phyloP scores from a whole-genome alignment of 2,888 invertebrate species.

The Eupsilia transversa region DNA sequence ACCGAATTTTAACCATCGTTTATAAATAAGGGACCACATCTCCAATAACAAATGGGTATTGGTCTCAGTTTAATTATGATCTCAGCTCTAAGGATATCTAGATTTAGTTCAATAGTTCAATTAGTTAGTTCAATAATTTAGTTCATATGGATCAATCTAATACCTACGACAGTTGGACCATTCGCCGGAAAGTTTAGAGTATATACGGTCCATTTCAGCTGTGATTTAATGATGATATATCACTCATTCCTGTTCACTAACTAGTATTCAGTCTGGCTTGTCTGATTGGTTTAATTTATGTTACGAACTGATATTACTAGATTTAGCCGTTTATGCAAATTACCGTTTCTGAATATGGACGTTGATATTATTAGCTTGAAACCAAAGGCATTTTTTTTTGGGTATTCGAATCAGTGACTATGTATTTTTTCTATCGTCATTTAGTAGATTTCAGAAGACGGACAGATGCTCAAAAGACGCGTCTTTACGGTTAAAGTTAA shows the following conservation, averaged over 20 bases:
- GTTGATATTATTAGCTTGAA: neutral
- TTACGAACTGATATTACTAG: neutral
- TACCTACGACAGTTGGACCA: conserved; percentile 33
- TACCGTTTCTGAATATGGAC: neutral
- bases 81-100: neutral
- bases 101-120: conserved; percentile 11
- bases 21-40: too few relatives aligned
- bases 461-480: too few relatives aligned
- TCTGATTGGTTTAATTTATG: neutral
- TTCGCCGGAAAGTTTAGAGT: conserved; percentile 37
- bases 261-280: neutral
- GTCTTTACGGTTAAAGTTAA: too few relatives aligned
- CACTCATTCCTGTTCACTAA: conserved; percentile 12
- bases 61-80: neutral
- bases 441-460: too few relatives aligned
- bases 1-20: too few relatives aligned
- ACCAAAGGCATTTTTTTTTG: neutral
- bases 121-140: conserved; percentile 28
- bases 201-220: conserved; percentile 30
- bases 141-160: conserved; percentile 47
- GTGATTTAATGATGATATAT: conserved; percentile 50
- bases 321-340: neutral
- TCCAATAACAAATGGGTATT: neutral
- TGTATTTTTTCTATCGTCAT: too few relatives aligned
- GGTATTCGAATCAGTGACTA: too few relatives aligned